Evolutionary conservation across 2,797 vertebrate genomes (phyloP).

Genomic region (Halcyon leucocephala): DNA sequence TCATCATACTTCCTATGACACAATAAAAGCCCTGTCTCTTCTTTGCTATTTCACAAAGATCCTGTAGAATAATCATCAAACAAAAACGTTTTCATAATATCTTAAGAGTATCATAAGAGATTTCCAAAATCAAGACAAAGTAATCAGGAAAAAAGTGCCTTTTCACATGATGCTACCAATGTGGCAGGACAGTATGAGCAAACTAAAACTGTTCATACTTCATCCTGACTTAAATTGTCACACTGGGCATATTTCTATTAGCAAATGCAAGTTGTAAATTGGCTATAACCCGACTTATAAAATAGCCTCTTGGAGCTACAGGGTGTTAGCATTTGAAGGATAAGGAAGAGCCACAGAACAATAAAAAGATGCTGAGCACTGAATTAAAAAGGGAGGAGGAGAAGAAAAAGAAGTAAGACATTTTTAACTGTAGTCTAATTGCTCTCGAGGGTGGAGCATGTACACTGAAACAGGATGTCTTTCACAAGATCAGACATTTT

Average conservation of each 20-base stretch:
- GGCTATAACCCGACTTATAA: background rate
- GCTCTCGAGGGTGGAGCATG: background rate
- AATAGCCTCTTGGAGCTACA: background rate
- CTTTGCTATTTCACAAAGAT: background rate
- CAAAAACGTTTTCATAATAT: background rate
- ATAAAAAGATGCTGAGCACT: background rate
- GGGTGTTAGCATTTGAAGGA: background rate
- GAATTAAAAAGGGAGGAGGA: background rate
- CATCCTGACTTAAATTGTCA: background rate
- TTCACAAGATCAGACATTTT: background rate
- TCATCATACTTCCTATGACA: background rate
- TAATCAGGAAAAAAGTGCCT: background rate
- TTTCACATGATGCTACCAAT: background rate
- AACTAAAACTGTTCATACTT: background rate
- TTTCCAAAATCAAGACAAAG: background rate
- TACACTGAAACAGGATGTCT: background rate
- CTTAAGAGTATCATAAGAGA: background rate
- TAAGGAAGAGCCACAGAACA: background rate
- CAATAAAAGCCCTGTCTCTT: background rate
- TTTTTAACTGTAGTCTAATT: background rate
- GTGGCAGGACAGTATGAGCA: background rate
- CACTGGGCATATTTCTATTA: background rate
- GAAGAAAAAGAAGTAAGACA: background rate
- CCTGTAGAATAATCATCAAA: background rate
- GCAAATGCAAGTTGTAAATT: background rate